phyloP scores from a whole-genome alignment of 2,797 vertebrate species.

The Yasuhikotakia modesta region DNA sequence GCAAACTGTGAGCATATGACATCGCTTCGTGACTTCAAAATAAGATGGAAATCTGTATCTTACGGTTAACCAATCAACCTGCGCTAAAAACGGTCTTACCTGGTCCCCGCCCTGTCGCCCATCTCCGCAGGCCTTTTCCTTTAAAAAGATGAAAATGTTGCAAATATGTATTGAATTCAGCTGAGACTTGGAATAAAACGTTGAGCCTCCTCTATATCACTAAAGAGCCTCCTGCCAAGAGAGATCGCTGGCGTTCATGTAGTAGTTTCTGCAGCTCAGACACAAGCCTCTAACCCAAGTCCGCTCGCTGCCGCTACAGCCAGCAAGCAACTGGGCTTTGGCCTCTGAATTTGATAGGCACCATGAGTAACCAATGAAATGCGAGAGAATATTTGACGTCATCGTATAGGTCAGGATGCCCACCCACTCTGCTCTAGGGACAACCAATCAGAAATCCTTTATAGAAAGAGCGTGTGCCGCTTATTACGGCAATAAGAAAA shows the following conservation, averaged over 20 bases:
- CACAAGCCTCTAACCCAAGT: slow-evolving; percentile 58
- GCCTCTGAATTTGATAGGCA: slow-evolving; percentile 43
- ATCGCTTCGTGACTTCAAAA: slow-evolving; percentile 51
- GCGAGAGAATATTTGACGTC: slow-evolving; percentile 18
- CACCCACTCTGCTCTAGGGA: slow-evolving; percentile 48
- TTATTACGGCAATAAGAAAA: not conserved
- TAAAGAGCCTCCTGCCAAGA: slow-evolving; percentile 24
- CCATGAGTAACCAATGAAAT: slow-evolving; percentile 45
- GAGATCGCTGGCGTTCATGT: slow-evolving; percentile 36
- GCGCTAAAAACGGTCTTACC: slow-evolving; percentile 55
- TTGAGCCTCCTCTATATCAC: slow-evolving; percentile 45
- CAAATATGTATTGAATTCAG: slow-evolving; percentile 34
- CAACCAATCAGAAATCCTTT: slow-evolving; percentile 59
- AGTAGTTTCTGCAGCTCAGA: slow-evolving; percentile 63
- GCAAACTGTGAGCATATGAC: not conserved
- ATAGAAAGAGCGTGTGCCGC: slow-evolving; percentile 40
- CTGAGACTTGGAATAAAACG: slow-evolving; percentile 37
- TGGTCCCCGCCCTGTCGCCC: slow-evolving; percentile 70
- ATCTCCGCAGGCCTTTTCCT: slow-evolving; percentile 62
- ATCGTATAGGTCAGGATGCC: slow-evolving; percentile 14
- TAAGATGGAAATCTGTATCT: slow-evolving; percentile 18
- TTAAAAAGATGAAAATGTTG: slow-evolving; percentile 29
- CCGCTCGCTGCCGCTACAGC: slow-evolving; percentile 58
- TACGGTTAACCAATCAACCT: slow-evolving; percentile 28
- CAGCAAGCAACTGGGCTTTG: slow-evolving; percentile 49